Base-by-base conservation (phyloP, 2,888 invertebrate genomes). In the Elegia similella region DNA sequence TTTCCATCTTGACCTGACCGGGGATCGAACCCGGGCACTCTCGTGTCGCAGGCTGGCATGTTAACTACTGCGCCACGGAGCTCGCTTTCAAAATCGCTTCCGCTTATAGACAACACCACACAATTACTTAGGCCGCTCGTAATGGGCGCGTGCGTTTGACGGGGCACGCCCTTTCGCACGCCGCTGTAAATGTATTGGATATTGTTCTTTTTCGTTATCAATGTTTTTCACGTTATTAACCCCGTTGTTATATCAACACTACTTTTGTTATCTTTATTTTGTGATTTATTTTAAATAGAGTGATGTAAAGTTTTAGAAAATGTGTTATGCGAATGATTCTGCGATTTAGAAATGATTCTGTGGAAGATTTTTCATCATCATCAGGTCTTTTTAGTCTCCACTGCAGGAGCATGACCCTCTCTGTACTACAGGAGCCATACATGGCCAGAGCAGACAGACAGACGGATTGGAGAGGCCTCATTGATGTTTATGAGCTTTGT, bases 91-190 rank as follows among this genome's bases (percentile, higher is more conserved):
- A 54, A 44, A 60, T 59, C 69, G 62, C 63, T 50, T 7, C 52
- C 17, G 62, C 60, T 68, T 42, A 3, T 70, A 23, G 58, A 69
- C 78, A 68, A 57, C n/a, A 47, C 69, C 74, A 57, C 29, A 56
- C 58, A 46, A 57, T 58, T 63, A 68, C 65, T 69, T 68, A 62
- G 63, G 76, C 69, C 61, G 62, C 62, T 65, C 70, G 70, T 84
- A 86, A 86, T 84, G 84, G 82, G 70, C 75, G 82, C 82, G 82
- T 88, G 88, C 75, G 77, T 76, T 70, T 85, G 88, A 88, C 86
- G 81, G 78, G 78, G 72, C 82, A 78, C 82, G 81, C 82, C 84
- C 80, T 71, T 64, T 72, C 78, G 75, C 72, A 77, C 80, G 82
- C 73, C 72, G 75, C 73, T 75, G 81, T 76, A 76, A 82, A 80